These are phyloP conservation scores for Apaloderma vittatum DNA, from an alignment of 2,113 vertebrate species.

Conservation along the genomic window DNA sequence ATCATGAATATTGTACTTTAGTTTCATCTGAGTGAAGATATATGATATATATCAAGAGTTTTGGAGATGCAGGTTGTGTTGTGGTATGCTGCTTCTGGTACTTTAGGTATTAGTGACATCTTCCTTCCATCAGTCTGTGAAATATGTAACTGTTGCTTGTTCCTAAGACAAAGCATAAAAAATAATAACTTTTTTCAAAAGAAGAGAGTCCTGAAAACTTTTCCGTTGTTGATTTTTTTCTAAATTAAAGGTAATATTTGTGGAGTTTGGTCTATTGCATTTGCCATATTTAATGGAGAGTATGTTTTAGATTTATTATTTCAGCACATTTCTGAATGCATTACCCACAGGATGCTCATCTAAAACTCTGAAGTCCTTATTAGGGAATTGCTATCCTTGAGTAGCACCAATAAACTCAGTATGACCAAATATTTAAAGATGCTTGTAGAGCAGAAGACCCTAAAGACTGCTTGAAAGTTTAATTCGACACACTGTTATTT, in stretches of 20 bases:
- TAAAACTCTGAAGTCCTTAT: neutral
- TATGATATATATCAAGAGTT: neutral
- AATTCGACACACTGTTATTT: neutral
- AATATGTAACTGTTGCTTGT: neutral
- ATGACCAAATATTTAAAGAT: neutral
- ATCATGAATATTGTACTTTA: neutral
- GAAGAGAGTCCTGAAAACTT: neutral
- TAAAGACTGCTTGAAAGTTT: neutral
- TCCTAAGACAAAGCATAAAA: neutral
- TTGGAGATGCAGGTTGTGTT: neutral
- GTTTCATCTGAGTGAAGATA: neutral
- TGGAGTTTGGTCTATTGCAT: neutral
- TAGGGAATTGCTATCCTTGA: neutral
- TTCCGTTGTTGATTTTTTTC: accelerated
- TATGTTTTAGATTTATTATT: neutral
- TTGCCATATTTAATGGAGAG: neutral
- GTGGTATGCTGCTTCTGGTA: neutral
- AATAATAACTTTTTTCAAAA: neutral
- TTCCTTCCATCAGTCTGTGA: neutral
- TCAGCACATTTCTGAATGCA: neutral
- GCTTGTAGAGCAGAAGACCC: neutral
- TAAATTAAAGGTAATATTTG: neutral
- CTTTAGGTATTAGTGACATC: neutral
- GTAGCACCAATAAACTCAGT: neutral
- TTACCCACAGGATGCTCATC: neutral